phyloP scores from a whole-genome alignment of 2,888 invertebrate species.

The Trissolcus japonicus region DNA sequence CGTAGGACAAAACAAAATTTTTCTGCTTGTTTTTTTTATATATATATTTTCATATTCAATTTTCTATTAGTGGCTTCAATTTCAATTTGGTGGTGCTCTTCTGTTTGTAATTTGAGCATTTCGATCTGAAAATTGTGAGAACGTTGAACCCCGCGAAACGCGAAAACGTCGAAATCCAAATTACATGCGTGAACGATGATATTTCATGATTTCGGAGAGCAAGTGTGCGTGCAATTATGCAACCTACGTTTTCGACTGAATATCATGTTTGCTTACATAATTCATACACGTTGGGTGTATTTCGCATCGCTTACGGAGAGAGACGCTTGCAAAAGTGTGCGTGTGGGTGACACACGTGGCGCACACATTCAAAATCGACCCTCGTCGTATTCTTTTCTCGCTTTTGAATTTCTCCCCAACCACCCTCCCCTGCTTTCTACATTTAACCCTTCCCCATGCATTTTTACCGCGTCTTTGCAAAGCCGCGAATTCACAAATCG shows the following conservation, averaged over 20 bases:
- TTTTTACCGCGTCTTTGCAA: constrained; percentile 31
- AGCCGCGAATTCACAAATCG: constrained; percentile 49
- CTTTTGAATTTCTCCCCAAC: constrained; percentile 46
- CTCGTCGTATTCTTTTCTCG: constrained; percentile 47
- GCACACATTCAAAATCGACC: constrained; percentile 44
- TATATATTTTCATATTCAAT: too few relatives aligned
- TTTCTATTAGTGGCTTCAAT: too few relatives aligned
- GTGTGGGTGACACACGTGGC: constrained; percentile 53
- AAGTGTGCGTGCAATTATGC: constrained; percentile 47
- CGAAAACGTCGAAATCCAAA: constrained; percentile 12
- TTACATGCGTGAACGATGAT: constrained; percentile 22
- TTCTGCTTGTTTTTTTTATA: too few relatives aligned
- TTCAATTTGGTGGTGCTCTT: too few relatives aligned
- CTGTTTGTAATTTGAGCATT: too few relatives aligned
- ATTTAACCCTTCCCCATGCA: constrained; percentile 38
- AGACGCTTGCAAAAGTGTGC: constrained; percentile 1
- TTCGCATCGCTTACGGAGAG: constrained; percentile 19
- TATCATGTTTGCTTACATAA: constrained; percentile 55
- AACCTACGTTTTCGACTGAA: constrained; percentile 50
- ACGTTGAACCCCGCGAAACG: constrained; percentile 5
- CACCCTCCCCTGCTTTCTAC: constrained; percentile 17
- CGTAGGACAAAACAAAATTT: too few relatives aligned
- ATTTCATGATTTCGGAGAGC: constrained; percentile 37
- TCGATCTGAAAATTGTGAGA: too few relatives aligned
- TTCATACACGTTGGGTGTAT: constrained; percentile 47